These are phyloP conservation scores for Onychostoma macrolepis DNA, from an alignment of 2,113 vertebrate species.

Conservation along the genomic window DNA sequence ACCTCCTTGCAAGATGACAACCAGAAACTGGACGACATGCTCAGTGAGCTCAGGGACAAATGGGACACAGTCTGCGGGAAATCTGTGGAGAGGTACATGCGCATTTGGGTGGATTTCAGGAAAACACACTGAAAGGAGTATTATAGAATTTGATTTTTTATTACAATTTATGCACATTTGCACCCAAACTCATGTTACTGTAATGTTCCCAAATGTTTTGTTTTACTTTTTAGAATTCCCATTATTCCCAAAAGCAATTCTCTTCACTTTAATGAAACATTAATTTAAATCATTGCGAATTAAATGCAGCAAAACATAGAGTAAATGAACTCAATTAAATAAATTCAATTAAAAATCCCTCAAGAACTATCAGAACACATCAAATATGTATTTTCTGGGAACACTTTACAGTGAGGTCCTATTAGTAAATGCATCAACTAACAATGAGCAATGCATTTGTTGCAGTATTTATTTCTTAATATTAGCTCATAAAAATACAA, in stretches of 20 bases:
- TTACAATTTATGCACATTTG: background rate
- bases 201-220: no score
- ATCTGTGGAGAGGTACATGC: constrained; percentile 91
- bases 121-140: background rate
- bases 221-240: background rate
- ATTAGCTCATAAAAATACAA: background rate
- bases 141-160: background rate
- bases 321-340: no score
- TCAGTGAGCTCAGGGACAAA: constrained; percentile 95
- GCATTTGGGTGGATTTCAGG: background rate
- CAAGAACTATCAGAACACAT: no score
- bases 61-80: constrained; percentile 99
- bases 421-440: no score
- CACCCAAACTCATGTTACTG: background rate
- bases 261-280: background rate
- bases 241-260: background rate
- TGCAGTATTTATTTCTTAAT: background rate
- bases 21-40: constrained; percentile 94
- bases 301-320: no score
- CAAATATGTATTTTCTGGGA: no score
- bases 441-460: no score
- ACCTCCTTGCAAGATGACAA: constrained; percentile 89
- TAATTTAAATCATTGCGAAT: no score
- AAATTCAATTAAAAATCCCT: no score
- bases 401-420: no score